Percentiles rank a stretch among this genome's conserved stretches.
Evolutionary conservation across 2,888 invertebrate species (phyloP).

Genomic region (Apodemia zela): DNA sequence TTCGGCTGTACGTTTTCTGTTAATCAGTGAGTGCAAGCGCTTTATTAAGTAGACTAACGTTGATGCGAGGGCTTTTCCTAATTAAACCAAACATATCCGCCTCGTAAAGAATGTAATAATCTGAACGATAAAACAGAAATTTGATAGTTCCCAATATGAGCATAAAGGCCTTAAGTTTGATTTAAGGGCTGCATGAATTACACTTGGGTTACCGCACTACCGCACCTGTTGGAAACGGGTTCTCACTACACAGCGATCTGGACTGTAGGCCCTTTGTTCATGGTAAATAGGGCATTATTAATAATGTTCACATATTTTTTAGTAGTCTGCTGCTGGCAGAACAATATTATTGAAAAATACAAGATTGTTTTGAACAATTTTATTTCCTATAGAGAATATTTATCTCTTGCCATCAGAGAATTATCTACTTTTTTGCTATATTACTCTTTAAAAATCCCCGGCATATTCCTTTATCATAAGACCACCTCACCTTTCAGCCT

Average conservation of each 20-base stretch:
- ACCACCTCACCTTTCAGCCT: too few relatives aligned
- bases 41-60: background rate
- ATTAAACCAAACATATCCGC: too few relatives aligned
- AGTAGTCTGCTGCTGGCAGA: background rate
- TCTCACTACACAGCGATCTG: background rate
- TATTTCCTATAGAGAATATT: too few relatives aligned
- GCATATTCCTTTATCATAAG: too few relatives aligned
- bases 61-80: background rate
- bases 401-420: too few relatives aligned
- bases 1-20: too few relatives aligned
- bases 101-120: background rate
- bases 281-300: constrained; percentile 15
- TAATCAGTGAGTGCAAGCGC: too few relatives aligned
- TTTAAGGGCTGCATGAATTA: constrained; percentile 10
- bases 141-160: background rate
- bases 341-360: too few relatives aligned
- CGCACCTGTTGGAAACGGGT: constrained; percentile 12
- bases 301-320: background rate
- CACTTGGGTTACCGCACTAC: constrained; percentile 6
- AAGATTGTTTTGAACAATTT: too few relatives aligned
- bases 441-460: too few relatives aligned
- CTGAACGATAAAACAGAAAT: background rate
- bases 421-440: too few relatives aligned
- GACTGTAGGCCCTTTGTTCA: constrained; percentile 12
- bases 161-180: constrained; percentile 13